Base-by-base conservation (phyloP, 1,140 invertebrate species). In the Neotoxoptera formosana region DNA sequence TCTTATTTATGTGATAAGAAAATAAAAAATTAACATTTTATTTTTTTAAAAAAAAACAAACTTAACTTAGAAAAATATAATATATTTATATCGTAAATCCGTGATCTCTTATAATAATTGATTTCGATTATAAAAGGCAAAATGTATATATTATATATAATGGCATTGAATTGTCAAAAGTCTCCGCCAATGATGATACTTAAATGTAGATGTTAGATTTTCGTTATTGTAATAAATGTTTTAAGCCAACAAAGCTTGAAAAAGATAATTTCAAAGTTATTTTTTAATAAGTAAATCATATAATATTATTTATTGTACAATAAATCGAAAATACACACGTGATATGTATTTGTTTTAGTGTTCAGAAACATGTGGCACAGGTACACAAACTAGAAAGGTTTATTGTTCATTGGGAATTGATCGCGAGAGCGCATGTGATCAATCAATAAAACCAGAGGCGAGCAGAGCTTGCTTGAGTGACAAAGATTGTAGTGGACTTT, bases 371-470 rank as follows among this genome's bases (percentile, higher is more conserved):
- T 97, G 97, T 94, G 97, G 97, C 0, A 96, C 96, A 51, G 97
- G 97, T 1, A 95, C 96, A 3, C 96, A 97, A 94, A 96, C 96
- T 34, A 95, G 97, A 21, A 96, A 96, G 36, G 96, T 97, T 8
- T 95, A 96, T 30, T 97, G 97, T 94, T 96, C 96, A 6, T 96
- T 96, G 9, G 95, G 95, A 0, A 93, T 95, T 11, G 95, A 95
- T 9, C 93, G 93, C 30, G 94, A 95, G 34, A 94, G 83, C 36
- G 94, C 93, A 7, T 97, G 97, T 94, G 95, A 96, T 47, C 94
- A 95, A 7, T 95, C 95, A 34, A 94, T 95, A 30, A 95, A 96
- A 51, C 96, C 96, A 2, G 94, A 95, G 56, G 94, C 95, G 14
- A 95, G 95, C 11, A 95, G 96, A 94, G 95, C 96, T 14, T 97